These are phyloP conservation scores for Prinia subflava DNA, from an alignment of 2,113 vertebrate species.

Conservation along the genomic window DNA sequence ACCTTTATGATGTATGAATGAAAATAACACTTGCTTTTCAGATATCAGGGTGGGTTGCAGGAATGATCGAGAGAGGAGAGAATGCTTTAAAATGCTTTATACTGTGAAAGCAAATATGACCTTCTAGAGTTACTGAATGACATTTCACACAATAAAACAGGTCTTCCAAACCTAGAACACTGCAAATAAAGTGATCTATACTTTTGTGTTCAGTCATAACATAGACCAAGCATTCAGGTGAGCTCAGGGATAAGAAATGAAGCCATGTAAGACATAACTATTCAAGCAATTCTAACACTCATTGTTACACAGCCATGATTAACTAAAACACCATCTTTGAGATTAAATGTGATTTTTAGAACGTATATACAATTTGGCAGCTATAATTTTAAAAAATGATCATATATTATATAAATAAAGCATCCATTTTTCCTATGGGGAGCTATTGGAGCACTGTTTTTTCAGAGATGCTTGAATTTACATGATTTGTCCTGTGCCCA, in stretches of 20 bases:
- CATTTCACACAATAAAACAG: not conserved
- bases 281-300: not conserved
- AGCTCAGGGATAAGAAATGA: not conserved
- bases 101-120: not conserved
- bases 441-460: not conserved
- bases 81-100: not conserved
- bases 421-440: not conserved
- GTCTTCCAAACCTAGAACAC: not conserved
- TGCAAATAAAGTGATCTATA: not conserved
- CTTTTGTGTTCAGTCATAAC: not conserved
- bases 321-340: not conserved
- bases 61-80: not conserved
- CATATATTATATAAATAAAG: not conserved
- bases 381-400: not conserved
- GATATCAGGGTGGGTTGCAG: not conserved
- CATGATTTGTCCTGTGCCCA: not conserved
- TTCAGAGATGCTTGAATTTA: not conserved
- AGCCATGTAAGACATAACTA: not conserved
- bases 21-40: not conserved
- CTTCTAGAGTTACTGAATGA: not conserved
- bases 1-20: not conserved
- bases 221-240: not conserved
- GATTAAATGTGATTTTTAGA: not conserved
- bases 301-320: not conserved
- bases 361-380: not conserved